Evolutionary conservation across 2,797 vertebrate genomes (phyloP).

Genomic region (Apogon talboti): DNA sequence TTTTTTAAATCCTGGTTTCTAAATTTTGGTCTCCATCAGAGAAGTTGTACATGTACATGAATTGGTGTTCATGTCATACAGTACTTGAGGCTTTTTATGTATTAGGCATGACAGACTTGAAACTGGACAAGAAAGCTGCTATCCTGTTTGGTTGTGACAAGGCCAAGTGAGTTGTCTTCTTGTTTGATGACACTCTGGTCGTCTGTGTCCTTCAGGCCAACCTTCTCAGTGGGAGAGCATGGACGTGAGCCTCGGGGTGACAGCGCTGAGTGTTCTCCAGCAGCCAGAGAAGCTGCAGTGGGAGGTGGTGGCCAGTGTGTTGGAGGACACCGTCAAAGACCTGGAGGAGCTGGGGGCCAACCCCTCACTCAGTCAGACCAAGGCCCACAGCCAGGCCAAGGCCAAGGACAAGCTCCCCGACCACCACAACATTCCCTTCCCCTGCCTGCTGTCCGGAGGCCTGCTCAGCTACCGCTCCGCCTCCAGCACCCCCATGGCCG

Average conservation of each 20-base stretch:
- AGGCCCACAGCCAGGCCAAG: slow-evolving; percentile 88
- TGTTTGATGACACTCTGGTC: neutral
- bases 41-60: too few species aligned
- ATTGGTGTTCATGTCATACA: too few species aligned
- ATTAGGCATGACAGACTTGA: too few species aligned
- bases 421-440: slow-evolving; percentile 99
- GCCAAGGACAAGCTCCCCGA: slow-evolving; percentile 93
- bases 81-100: too few species aligned
- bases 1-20: too few species aligned
- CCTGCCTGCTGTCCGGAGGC: slow-evolving; percentile 95
- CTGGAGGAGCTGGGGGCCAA: slow-evolving; percentile 97
- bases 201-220: slow-evolving; percentile 83
- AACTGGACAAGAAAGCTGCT: neutral
- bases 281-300: slow-evolving; percentile 98
- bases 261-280: slow-evolving; percentile 95
- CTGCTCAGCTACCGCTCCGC: slow-evolving; percentile 95
- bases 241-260: slow-evolving; percentile 95
- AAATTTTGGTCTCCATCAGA: too few species aligned
- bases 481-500: slow-evolving; percentile 87
- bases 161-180: neutral
- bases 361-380: slow-evolving; percentile 90
- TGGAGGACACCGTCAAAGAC: slow-evolving; percentile 98
- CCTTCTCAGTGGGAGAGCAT: slow-evolving; percentile 94
- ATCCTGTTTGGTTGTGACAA: neutral
- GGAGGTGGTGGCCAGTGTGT: slow-evolving; percentile 97